Evolutionary conservation across 1,140 invertebrate genomes (phyloP), one percentile per base, ranked within the genome.

Genomic region (Achatina immaculata): DNA sequence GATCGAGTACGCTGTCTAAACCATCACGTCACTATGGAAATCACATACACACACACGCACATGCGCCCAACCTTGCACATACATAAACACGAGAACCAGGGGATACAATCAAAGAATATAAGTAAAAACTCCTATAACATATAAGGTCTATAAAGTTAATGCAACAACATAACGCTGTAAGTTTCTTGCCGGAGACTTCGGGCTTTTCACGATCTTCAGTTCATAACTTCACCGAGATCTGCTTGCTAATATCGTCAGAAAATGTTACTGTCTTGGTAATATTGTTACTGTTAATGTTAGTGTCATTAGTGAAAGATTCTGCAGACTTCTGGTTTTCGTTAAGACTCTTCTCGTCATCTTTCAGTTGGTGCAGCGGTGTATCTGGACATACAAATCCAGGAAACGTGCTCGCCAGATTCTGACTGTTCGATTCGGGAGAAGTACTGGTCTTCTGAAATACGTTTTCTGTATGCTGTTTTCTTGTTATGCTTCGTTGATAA

Each of bases 71-170:
- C 11, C 48, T 11, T 51, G 24, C 48, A 51, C 48, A 24, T 51
- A 51, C 48, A 51, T 51, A 24, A 24, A 72, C 19, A 31, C 24
- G 36, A 16, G 9, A 34, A 62, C 6, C n/a, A 38, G 36, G 51
- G 28, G 21, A 38, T 62, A 45, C 28, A 19, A n/a, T 68, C 24
- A 31, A 40, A 16, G 48, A 36, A 34, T 43, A 58, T 51, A 76
- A 55, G 43, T 51, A 76, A 34, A 76, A 55, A 34, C 7, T 36
- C 48, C 51, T 55, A 36, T 43, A 76, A 24, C 38, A n/a, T n/a
- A n/a, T n/a, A n/a, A n/a, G n/a, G n/a, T n/a, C n/a, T n/a, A n/a
- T n/a, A n/a, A n/a, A n/a, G n/a, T n/a, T n/a, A n/a, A n/a, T n/a
- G n/a, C n/a, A n/a, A n/a, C n/a, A n/a, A n/a, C n/a, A n/a, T n/a